Evolutionary conservation across 1,140 invertebrate genomes (phyloP).

Genomic region (Apolygus lucorum): DNA sequence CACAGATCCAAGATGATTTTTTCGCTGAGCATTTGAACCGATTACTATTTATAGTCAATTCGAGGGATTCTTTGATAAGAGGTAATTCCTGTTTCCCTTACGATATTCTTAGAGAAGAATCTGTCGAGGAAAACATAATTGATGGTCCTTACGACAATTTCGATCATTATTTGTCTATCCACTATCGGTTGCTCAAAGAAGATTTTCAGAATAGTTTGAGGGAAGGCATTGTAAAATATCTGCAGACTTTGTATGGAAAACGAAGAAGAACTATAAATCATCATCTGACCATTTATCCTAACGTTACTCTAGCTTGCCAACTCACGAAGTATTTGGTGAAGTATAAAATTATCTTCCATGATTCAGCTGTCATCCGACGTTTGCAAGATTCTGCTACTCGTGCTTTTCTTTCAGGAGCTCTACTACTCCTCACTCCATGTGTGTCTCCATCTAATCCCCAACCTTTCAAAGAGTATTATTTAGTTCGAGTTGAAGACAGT

Average conservation of each 20-base stretch:
- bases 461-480: slow-evolving; percentile 53
- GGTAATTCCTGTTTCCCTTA: no score
- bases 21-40: no score
- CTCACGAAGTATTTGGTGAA: background rate
- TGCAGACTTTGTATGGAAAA: background rate
- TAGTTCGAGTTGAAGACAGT: slow-evolving; percentile 55
- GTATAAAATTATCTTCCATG: background rate
- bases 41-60: no score
- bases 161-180: slow-evolving; percentile 45
- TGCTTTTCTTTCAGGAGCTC: background rate
- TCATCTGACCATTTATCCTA: slow-evolving; percentile 30
- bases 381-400: background rate
- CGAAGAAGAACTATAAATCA: slow-evolving; percentile 32
- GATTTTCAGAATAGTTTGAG: slow-evolving; percentile 42
- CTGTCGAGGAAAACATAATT: no score
- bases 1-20: no score
- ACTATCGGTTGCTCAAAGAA: slow-evolving; percentile 45
- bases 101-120: no score
- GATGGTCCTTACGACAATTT: slow-evolving; percentile 36
- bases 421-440: slow-evolving; percentile 38
- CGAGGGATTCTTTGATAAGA: no score
- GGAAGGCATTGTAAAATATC: slow-evolving; percentile 37
- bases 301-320: background rate
- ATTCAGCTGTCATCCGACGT: no score
- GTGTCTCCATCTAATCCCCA: slow-evolving; percentile 63